Percentiles rank a stretch among this genome's conserved stretches.
phyloP scores from a whole-genome alignment of 2,888 invertebrate species.

The Choristoneura rosaceana region DNA sequence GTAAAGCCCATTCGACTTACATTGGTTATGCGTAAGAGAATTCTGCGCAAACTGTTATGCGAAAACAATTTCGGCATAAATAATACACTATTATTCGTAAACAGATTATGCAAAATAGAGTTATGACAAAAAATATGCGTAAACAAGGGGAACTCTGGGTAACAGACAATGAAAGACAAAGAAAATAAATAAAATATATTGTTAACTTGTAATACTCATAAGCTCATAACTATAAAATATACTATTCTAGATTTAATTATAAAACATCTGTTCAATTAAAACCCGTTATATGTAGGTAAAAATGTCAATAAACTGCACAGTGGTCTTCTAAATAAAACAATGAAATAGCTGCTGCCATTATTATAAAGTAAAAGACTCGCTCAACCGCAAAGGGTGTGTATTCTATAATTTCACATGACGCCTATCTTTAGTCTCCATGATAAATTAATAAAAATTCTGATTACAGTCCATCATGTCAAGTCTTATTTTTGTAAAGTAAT shows the following conservation, averaged over 20 bases:
- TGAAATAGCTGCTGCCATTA: background rate
- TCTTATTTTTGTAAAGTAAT: background rate
- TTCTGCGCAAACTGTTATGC: too few species aligned
- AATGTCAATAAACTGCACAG: background rate
- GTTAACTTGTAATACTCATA: slow-evolving; percentile 1
- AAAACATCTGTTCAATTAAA: background rate
- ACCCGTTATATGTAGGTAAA: background rate
- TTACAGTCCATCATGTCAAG: background rate
- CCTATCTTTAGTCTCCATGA: background rate
- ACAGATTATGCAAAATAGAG: too few species aligned
- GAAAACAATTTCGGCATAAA: too few species aligned
- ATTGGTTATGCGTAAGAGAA: too few species aligned
- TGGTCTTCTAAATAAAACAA: background rate
- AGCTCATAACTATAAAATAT: slow-evolving; percentile 6
- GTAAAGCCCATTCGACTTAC: too few species aligned
- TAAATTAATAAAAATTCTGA: background rate
- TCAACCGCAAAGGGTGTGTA: background rate
- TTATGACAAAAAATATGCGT: too few species aligned
- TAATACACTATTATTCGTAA: too few species aligned
- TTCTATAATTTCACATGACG: background rate
- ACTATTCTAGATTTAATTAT: slow-evolving; percentile 5
- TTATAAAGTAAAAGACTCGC: background rate
- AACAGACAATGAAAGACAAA: background rate
- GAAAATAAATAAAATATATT: slow-evolving; percentile 18
- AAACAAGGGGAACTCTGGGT: too few species aligned